These are phyloP conservation scores for Thunnus thynnus DNA, from an alignment of 2,113 vertebrate genomes.

Conservation along the genomic window DNA sequence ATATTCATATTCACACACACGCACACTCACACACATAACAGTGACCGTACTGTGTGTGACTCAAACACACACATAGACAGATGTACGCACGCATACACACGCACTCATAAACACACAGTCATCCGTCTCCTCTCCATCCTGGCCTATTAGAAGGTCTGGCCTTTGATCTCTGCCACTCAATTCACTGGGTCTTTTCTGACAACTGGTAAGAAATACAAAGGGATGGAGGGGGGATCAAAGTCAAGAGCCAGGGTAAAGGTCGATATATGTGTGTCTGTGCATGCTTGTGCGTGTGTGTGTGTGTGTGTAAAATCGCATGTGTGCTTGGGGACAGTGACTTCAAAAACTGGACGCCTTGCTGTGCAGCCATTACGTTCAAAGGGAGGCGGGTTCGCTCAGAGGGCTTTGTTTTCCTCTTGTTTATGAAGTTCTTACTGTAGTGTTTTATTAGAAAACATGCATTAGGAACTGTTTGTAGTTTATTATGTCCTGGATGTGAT, in stretches of 20 bases:
- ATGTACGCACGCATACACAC: slow-evolving; percentile 16
- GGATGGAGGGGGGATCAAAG: slow-evolving; percentile 89
- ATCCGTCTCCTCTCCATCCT: slow-evolving; percentile 79
- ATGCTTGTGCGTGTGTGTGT: slow-evolving; percentile 1
- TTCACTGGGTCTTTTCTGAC: slow-evolving; percentile 82
- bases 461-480: slow-evolving; percentile 75
- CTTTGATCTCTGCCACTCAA: slow-evolving; percentile 89
- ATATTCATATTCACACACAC: slow-evolving; percentile 35
- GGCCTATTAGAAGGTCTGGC: slow-evolving; percentile 79
- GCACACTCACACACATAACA: background rate
- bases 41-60: slow-evolving; percentile 1
- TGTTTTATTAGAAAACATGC: slow-evolving; percentile 70
- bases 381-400: slow-evolving; percentile 67
- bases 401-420: slow-evolving; percentile 76
- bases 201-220: slow-evolving; percentile 78
- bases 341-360: slow-evolving; percentile 81
- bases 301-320: slow-evolving; percentile 54
- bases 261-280: slow-evolving; percentile 55
- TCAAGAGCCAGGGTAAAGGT: slow-evolving; percentile 81
- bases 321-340: slow-evolving; percentile 83
- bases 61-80: slow-evolving; percentile 24
- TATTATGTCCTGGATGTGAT: slow-evolving; percentile 60
- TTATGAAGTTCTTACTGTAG: slow-evolving; percentile 74
- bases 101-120: slow-evolving; percentile 62
- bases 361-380: slow-evolving; percentile 77